Percentiles rank a stretch among this genome's conserved stretches.
phyloP scores from a whole-genome alignment of 2,797 vertebrate species.

The Momotus momota region DNA sequence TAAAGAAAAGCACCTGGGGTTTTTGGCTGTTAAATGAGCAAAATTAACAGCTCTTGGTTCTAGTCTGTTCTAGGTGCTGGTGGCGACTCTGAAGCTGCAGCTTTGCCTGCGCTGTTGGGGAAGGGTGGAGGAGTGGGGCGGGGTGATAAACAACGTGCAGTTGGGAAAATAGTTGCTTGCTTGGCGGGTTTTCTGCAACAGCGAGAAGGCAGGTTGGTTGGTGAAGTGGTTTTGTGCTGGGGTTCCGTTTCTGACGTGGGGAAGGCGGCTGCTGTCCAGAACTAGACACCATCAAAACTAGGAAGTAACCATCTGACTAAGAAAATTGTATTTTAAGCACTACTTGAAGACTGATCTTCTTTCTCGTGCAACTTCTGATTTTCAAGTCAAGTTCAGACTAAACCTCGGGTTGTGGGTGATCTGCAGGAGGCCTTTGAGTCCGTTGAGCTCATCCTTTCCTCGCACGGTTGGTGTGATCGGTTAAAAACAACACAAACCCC shows the following conservation, averaged over 20 bases:
- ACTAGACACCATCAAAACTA: neutral
- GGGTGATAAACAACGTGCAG: neutral
- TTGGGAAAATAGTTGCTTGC: rapidly evolving
- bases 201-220: neutral
- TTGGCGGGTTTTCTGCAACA: neutral
- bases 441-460: neutral
- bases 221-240: neutral
- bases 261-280: neutral
- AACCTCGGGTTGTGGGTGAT: rapidly evolving
- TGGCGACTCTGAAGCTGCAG: neutral
- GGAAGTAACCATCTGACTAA: neutral
- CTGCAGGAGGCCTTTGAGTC: neutral
- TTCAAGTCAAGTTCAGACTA: neutral
- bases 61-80: neutral
- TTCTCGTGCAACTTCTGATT: neutral
- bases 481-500: neutral
- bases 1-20: neutral
- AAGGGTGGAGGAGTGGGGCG: neutral
- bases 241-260: neutral
- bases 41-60: neutral
- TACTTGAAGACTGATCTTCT: neutral
- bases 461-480: neutral
- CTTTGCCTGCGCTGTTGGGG: rapidly evolving
- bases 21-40: neutral
- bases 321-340: neutral